Conservation (phyloP, 1,140 invertebrate species). For the Drosophila pallidifrons region DNA sequence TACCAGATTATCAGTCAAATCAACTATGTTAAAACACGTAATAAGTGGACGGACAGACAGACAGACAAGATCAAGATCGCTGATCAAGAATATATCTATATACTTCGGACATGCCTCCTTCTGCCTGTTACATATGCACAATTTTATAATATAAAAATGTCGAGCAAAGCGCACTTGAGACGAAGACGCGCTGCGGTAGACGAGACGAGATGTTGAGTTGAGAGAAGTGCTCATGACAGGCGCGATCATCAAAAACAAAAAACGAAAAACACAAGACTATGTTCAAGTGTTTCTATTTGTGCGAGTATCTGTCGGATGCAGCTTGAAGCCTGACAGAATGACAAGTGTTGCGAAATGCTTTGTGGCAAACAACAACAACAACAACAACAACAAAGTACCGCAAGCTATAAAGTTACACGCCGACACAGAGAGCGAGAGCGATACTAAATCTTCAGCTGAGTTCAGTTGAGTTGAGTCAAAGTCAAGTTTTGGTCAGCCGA, state of each 20-base stretch:
- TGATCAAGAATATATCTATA: too few species aligned
- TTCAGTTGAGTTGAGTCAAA: slow-evolving; percentile 47
- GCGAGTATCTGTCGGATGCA: slow-evolving; percentile 42
- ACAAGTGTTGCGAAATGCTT: slow-evolving; percentile 67
- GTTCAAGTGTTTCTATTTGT: slow-evolving; percentile 6
- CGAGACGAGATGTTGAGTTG: background rate
- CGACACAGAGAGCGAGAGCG: slow-evolving; percentile 15
- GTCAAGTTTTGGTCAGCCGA: slow-evolving; percentile 67
- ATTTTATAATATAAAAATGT: too few species aligned
- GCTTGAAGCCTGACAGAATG: slow-evolving; percentile 60
- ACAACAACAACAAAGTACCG: slow-evolving; percentile 44
- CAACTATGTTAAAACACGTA: too few species aligned
- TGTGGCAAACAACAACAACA: background rate
- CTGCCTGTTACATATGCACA: too few species aligned
- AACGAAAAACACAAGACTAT: too few species aligned
- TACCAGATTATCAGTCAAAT: too few species aligned
- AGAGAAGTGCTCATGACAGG: background rate
- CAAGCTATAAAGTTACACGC: slow-evolving; percentile 30
- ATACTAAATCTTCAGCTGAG: slow-evolving; percentile 41
- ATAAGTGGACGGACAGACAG: too few species aligned
- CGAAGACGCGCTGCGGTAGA: too few species aligned
- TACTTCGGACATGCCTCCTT: too few species aligned
- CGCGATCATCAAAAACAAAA: background rate
- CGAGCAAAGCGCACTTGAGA: too few species aligned
- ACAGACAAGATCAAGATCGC: too few species aligned